These are phyloP conservation scores for Euwallacea fornicatus DNA, from an alignment of 1,140 invertebrate species.

Conservation along the genomic window DNA sequence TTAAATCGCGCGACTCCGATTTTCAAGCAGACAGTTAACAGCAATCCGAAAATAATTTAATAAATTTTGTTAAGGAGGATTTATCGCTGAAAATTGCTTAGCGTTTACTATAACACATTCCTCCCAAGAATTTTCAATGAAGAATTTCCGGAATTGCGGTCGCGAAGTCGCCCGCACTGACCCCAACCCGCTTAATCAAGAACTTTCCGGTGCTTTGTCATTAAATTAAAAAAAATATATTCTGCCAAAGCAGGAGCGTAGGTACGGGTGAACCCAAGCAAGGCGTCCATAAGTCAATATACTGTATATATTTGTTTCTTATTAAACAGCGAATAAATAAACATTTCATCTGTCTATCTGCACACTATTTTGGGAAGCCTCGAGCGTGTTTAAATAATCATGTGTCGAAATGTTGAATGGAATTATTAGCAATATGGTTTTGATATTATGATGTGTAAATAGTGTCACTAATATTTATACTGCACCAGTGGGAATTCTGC, in stretches of 20 bases:
- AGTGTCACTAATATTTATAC: slow-evolving; percentile 26
- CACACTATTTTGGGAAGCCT: slow-evolving; percentile 22
- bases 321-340: slow-evolving; percentile 23
- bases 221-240: neutral
- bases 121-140: neutral
- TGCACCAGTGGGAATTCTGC: slow-evolving; percentile 8
- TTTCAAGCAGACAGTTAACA: slow-evolving; percentile 26
- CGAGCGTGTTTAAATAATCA: slow-evolving; percentile 25
- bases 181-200: no score
- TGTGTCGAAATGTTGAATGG: slow-evolving; percentile 32
- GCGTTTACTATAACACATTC: neutral
- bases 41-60: slow-evolving; percentile 18
- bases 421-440: slow-evolving; percentile 36
- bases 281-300: slow-evolving; percentile 18
- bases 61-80: slow-evolving; percentile 7
- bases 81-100: neutral
- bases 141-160: neutral
- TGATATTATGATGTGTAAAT: slow-evolving; percentile 29
- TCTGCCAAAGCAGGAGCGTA: neutral
- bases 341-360: slow-evolving; percentile 15
- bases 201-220: neutral
- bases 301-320: slow-evolving; percentile 21
- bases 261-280: neutral
- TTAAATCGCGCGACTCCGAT: slow-evolving; percentile 21
- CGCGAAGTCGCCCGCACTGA: no score